These are phyloP conservation scores for Luperina nickerlii DNA, from an alignment of 2,888 invertebrate genomes.

Conservation along the genomic window DNA sequence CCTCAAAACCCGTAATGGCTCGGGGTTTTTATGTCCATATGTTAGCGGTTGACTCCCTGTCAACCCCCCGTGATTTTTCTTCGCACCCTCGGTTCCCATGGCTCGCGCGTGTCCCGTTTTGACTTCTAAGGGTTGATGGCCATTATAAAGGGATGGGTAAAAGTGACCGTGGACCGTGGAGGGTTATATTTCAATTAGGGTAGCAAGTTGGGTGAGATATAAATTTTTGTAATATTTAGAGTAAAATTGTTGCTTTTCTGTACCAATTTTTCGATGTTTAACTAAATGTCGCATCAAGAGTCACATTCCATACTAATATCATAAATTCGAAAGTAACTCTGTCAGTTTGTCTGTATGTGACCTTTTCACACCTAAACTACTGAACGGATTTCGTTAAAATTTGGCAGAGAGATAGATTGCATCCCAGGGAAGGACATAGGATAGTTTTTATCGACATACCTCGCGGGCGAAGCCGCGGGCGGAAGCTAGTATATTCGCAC, in stretches of 20 bases:
- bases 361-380: no score
- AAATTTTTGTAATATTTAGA: slow-evolving; percentile 13
- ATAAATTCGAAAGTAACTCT: no score
- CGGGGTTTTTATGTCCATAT: slow-evolving; percentile 69
- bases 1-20: slow-evolving; percentile 38
- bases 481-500: no score
- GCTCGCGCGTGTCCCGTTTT: slow-evolving; percentile 68
- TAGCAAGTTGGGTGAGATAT: slow-evolving; percentile 3
- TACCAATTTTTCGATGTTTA: background rate
- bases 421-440: no score
- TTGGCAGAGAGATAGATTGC: no score
- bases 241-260: background rate
- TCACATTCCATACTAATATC: no score
- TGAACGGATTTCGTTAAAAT: no score
- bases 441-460: no score
- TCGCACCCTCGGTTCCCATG: slow-evolving; percentile 74
- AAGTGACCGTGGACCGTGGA: slow-evolving; percentile 51
- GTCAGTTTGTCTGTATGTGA: no score
- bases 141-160: slow-evolving; percentile 58
- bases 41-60: slow-evolving; percentile 57
- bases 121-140: slow-evolving; percentile 65
- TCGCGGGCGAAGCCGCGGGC: no score
- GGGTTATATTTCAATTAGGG: slow-evolving; percentile 68
- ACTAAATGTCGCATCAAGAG: no score
- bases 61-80: slow-evolving; percentile 61